Evolutionary conservation across 1,140 invertebrate genomes (phyloP).

Genomic region (Colletes gigas): DNA sequence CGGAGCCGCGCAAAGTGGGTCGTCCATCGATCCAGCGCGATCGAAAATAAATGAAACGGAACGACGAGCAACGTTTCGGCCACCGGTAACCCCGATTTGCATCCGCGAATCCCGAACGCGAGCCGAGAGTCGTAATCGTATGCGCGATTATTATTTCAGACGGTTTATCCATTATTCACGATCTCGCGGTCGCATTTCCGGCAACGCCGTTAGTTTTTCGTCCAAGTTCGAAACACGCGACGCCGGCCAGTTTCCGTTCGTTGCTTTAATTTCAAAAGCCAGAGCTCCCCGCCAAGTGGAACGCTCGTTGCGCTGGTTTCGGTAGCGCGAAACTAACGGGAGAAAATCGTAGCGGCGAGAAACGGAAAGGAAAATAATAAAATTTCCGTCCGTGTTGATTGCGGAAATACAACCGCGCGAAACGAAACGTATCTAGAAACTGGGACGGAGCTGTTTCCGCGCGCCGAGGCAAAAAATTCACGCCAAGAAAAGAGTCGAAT

Average conservation of each 20-base stretch:
- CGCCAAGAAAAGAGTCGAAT: too few species aligned
- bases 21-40: not conserved
- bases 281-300: conserved; percentile 9
- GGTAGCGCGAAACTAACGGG: conserved; percentile 13
- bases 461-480: too few species aligned
- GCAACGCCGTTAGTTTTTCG: not conserved
- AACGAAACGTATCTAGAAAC: too few species aligned
- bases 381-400: conserved; percentile 4
- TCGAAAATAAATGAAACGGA: conserved; percentile 7
- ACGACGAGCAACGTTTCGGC: too few species aligned
- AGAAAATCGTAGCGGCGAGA: not conserved
- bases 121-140: not conserved
- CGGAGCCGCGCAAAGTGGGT: conserved; percentile 40
- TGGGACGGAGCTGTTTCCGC: too few species aligned
- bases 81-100: too few species aligned
- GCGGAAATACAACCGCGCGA: not conserved
- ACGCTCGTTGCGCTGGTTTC: conserved; percentile 10
- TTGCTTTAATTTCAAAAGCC: conserved; percentile 20
- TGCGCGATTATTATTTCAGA: not conserved
- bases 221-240: too few species aligned
- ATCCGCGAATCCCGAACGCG: too few species aligned
- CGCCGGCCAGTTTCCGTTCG: not conserved
- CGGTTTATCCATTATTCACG: not conserved
- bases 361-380: conserved; percentile 26
- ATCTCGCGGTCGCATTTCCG: too few species aligned